Conservation (phyloP, 1,140 invertebrate species). For the Bemisia tabaci region DNA sequence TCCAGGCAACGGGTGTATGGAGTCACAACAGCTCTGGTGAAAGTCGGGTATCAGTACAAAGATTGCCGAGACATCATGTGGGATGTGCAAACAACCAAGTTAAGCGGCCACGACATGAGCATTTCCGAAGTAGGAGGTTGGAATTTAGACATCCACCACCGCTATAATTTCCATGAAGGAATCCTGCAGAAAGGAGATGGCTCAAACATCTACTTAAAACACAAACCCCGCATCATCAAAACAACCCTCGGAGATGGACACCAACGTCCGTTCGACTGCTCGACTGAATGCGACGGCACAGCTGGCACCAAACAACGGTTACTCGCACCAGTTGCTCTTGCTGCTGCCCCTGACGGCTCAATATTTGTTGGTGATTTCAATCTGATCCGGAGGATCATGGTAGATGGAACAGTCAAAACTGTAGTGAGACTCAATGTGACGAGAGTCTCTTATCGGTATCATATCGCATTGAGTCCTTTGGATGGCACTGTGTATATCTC, state of each 20-base stretch:
- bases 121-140: slow-evolving; percentile 92
- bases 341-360: slow-evolving; percentile 81
- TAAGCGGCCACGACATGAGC: slow-evolving; percentile 90
- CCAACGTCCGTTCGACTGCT: slow-evolving; percentile 66
- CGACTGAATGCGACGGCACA: slow-evolving; percentile 66
- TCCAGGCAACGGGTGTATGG: slow-evolving; percentile 84
- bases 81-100: slow-evolving; percentile 87
- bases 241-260: slow-evolving; percentile 89
- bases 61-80: slow-evolving; percentile 88
- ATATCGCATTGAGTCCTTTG: slow-evolving; percentile 83
- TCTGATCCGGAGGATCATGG: slow-evolving; percentile 75
- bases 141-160: slow-evolving; percentile 94
- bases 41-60: slow-evolving; percentile 89
- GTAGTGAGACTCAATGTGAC: slow-evolving; percentile 81
- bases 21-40: slow-evolving; percentile 78
- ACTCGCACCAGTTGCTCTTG: slow-evolving; percentile 79
- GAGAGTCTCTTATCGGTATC: slow-evolving; percentile 85
- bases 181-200: slow-evolving; percentile 96
- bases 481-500: slow-evolving; percentile 90
- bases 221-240: slow-evolving; percentile 77
- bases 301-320: slow-evolving; percentile 54
- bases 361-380: slow-evolving; percentile 94
- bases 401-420: slow-evolving; percentile 74
- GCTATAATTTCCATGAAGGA: slow-evolving; percentile 93
- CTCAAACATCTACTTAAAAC: slow-evolving; percentile 87